Conservation (phyloP, 2,797 vertebrate genomes). For the Ficedula albicollis region DNA sequence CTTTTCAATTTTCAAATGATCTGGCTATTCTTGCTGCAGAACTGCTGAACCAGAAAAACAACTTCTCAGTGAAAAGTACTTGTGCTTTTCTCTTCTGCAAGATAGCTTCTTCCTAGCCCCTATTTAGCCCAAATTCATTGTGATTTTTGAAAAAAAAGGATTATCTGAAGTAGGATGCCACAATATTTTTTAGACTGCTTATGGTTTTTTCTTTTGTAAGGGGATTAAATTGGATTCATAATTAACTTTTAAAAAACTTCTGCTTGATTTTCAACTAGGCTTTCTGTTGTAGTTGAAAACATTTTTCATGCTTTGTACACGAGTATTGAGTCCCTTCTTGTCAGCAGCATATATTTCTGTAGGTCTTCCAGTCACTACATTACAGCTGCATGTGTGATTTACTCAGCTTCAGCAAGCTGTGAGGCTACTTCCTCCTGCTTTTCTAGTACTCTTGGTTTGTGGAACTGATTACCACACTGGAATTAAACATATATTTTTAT, state of each 20-base stretch:
- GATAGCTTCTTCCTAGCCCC: background rate
- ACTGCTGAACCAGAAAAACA: conserved; percentile 44
- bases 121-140: background rate
- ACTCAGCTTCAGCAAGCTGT: background rate
- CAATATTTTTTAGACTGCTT: background rate
- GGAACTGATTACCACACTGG: conserved; percentile 14
- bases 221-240: background rate
- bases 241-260: background rate
- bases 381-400: background rate
- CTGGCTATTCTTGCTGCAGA: conserved; percentile 6
- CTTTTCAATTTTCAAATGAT: conserved; percentile 41
- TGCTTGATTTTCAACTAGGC: background rate
- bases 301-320: background rate
- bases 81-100: background rate
- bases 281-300: background rate
- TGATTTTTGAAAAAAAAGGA: background rate
- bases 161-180: background rate
- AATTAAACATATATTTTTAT: background rate
- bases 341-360: background rate
- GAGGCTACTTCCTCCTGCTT: background rate
- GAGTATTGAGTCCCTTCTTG: background rate
- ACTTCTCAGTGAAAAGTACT: background rate
- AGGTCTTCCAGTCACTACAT: background rate
- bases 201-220: background rate
- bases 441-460: conserved; percentile 6